Percentiles rank a stretch among this genome's conserved stretches.
Conservation (phyloP, 2,888 invertebrate species). For the Hedya salicella region DNA sequence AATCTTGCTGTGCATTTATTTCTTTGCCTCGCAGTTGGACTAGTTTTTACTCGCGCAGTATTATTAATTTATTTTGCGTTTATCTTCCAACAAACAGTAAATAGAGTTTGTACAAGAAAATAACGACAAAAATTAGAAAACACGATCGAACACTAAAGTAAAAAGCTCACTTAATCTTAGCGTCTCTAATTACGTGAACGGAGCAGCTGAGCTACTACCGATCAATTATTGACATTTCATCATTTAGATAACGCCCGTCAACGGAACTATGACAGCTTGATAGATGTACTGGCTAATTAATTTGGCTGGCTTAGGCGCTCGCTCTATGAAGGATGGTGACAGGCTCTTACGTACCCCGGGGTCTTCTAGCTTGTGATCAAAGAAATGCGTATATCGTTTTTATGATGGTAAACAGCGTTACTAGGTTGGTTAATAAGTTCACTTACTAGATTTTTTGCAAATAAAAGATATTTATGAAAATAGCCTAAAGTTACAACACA, state of each 20-base stretch:
- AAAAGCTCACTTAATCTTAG: slow-evolving; percentile 16
- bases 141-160: slow-evolving; percentile 1
- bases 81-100: too few relatives aligned
- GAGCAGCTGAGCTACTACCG: slow-evolving; percentile 20
- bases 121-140: background rate
- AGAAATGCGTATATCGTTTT: slow-evolving; percentile 13
- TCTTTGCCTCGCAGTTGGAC: background rate
- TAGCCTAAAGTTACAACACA: too few relatives aligned
- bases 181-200: slow-evolving; percentile 17
- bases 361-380: slow-evolving; percentile 42
- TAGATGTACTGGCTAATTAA: slow-evolving; percentile 40
- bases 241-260: slow-evolving; percentile 40
- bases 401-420: too few relatives aligned
- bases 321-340: slow-evolving; percentile 42
- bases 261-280: slow-evolving; percentile 36
- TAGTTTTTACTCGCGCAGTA: too few relatives aligned
- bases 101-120: too few relatives aligned
- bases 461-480: too few relatives aligned
- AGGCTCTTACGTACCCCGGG: slow-evolving; percentile 46
- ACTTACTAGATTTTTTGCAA: too few relatives aligned
- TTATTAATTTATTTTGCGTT: too few relatives aligned
- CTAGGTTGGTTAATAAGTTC: too few relatives aligned
- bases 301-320: slow-evolving; percentile 30
- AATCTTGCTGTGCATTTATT: background rate
- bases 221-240: slow-evolving; percentile 41